phyloP scores from a whole-genome alignment of 2,113 vertebrate genomes.

The Ardeotis arabs region DNA sequence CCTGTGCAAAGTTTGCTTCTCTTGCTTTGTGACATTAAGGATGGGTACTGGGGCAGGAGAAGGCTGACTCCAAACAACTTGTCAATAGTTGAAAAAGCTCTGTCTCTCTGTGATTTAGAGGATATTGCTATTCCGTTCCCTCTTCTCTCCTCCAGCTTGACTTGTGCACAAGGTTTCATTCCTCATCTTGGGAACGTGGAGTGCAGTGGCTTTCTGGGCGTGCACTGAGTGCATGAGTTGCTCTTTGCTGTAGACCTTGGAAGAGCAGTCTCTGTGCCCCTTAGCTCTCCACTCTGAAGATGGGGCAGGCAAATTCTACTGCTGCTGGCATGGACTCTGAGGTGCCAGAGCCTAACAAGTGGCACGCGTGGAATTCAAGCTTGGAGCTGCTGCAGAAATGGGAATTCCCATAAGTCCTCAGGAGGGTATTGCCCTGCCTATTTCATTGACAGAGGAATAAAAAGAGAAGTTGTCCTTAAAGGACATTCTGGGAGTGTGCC shows the following conservation, averaged over 20 bases:
- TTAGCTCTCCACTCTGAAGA: not conserved
- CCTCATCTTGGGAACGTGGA: not conserved
- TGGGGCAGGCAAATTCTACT: not conserved
- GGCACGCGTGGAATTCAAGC: not conserved
- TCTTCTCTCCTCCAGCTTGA: not conserved
- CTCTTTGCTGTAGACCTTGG: not conserved
- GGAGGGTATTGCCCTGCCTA: not conserved
- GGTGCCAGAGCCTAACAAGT: not conserved
- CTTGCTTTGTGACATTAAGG: not conserved
- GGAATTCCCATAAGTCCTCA: not conserved
- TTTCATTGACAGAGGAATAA: not conserved
- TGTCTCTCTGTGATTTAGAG: not conserved
- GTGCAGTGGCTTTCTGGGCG: not conserved
- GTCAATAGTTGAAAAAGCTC: not conserved
- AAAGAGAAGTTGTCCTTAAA: not conserved
- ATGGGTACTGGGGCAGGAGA: not conserved
- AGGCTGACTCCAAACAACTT: not conserved
- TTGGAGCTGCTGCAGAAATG: not conserved
- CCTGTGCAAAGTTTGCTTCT: not conserved
- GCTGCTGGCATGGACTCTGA: not conserved
- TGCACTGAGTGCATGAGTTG: fast-evolving
- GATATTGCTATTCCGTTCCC: not conserved
- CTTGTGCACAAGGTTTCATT: not conserved
- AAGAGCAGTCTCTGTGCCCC: not conserved
- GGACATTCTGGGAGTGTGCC: not conserved